These are phyloP conservation scores for Podarcis muralis DNA, from an alignment of 2,113 vertebrate genomes.

Conservation along the genomic window DNA sequence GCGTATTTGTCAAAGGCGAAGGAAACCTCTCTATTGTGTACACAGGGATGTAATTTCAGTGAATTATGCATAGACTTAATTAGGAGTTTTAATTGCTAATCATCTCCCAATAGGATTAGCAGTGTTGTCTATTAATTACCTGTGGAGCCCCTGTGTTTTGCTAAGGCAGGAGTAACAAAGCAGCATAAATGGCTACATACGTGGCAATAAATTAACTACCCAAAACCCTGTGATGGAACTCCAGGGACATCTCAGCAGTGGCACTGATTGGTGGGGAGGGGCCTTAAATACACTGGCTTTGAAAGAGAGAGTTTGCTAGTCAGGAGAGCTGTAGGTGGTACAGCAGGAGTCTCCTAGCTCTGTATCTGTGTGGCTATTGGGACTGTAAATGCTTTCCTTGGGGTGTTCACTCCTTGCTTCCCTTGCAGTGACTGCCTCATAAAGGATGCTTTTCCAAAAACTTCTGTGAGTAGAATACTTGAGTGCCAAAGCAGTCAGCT, in stretches of 20 bases:
- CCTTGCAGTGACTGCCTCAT: not conserved
- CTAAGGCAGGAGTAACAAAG: constrained; percentile 71
- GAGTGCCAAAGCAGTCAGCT: not conserved
- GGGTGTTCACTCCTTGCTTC: not conserved
- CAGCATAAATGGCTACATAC: constrained; percentile 55
- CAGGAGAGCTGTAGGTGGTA: constrained; percentile 2
- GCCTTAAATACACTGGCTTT: not conserved
- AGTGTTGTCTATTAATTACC: constrained; percentile 79
- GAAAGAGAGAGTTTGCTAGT: not conserved
- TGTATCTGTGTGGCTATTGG: not conserved
- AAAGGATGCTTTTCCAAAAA: not conserved
- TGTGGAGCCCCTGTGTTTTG: constrained; percentile 73
- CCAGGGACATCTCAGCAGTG: not conserved
- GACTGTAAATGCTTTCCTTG: not conserved
- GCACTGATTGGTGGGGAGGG: not conserved
- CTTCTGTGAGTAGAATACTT: not conserved
- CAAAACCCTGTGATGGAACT: constrained; percentile 22
- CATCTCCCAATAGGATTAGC: constrained; percentile 79
- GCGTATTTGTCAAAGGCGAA: constrained; percentile 59
- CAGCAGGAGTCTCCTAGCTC: not conserved
- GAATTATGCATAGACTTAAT: constrained; percentile 81
- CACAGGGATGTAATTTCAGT: constrained; percentile 75
- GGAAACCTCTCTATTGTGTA: constrained; percentile 72
- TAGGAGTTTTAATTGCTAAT: constrained; percentile 82
- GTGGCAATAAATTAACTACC: constrained; percentile 68